Base-by-base conservation (phyloP, 2,797 vertebrate species). In the Iguana delicatissima region DNA sequence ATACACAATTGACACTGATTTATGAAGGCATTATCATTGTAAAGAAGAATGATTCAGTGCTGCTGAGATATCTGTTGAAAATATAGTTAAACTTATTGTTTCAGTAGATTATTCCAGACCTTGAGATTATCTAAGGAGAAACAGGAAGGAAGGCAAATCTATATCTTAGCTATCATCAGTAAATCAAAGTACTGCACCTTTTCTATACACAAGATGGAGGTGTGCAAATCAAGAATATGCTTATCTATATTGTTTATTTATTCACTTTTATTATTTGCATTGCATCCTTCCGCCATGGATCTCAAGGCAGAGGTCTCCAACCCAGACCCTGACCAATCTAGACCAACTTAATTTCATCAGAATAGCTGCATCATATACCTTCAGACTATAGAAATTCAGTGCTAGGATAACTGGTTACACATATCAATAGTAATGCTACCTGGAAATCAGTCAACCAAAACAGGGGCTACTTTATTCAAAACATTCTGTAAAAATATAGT, bases 161-260 rank as follows among this genome's bases (percentile, higher is more conserved):
- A 46, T 13, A 82, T 84, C 69, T 73, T 86, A 88, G 89, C 77
- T 84, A 85, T 77, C 80, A 52, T 80, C 85, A n/a, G 80, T 64
- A 89, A 85, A n/a, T 84, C 84, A 91, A 93, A 89, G 35, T 69
- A 9, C n/a, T 0, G 0, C 50, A 38, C 20, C 6, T 69, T 8
- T 67, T 93, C 83, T 50, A 74, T 55, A 79, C 77, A 86, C 38
- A 80, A 87, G 6, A 0, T 0, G 73, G 35, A 86, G 8, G 52
- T 50, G 12, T 52, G 10, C 14, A 52, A 72, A 85, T 9, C 32
- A 35, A 38, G 32, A 35, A 26, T 73, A 73, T 84, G 26, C 35
- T 32, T 57, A 29, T 67, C 35, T 67, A 29, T 46, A 59, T 38
- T 22, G 8, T 18, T 74, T 74, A 38, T 46, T 46, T 46, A 46